A percentile compares a stretch with the other conserved stretches of the same genome.
Evolutionary conservation across 2,888 invertebrate genomes (phyloP).

Genomic region (Julus scanicus): DNA sequence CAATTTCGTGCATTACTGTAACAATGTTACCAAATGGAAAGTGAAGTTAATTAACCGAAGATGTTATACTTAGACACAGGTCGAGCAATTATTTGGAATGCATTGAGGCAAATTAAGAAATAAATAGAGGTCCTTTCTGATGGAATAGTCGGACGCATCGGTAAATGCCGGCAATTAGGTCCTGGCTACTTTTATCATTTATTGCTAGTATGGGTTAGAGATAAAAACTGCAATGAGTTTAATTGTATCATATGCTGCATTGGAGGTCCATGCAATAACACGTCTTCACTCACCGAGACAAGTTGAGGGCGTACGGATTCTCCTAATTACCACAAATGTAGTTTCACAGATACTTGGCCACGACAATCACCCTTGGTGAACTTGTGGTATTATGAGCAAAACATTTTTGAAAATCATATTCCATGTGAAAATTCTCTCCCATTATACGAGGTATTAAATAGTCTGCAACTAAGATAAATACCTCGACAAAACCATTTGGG

Average conservation of each 20-base stretch:
- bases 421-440: neutral
- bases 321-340: neutral
- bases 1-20: slow-evolving; percentile 16
- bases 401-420: neutral
- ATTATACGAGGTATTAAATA: neutral
- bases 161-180: neutral
- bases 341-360: neutral
- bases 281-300: neutral
- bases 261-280: neutral
- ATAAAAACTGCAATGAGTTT: neutral
- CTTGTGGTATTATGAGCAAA: neutral
- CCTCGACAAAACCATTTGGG: neutral
- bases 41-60: slow-evolving; percentile 39
- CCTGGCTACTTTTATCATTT: neutral
- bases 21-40: slow-evolving; percentile 24
- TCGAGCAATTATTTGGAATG: slow-evolving; percentile 39
- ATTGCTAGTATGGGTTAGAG: neutral
- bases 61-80: slow-evolving; percentile 13
- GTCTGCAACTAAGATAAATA: neutral
- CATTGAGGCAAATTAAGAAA: slow-evolving; percentile 37
- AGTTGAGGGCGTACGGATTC: neutral
- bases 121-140: neutral
- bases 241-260: slow-evolving; percentile 2
- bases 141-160: slow-evolving; percentile 6
- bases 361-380: neutral